Percentiles rank a stretch among this genome's conserved stretches.
Evolutionary conservation across 2,888 invertebrate species (phyloP).

Genomic region (Calliphora vomitoria): DNA sequence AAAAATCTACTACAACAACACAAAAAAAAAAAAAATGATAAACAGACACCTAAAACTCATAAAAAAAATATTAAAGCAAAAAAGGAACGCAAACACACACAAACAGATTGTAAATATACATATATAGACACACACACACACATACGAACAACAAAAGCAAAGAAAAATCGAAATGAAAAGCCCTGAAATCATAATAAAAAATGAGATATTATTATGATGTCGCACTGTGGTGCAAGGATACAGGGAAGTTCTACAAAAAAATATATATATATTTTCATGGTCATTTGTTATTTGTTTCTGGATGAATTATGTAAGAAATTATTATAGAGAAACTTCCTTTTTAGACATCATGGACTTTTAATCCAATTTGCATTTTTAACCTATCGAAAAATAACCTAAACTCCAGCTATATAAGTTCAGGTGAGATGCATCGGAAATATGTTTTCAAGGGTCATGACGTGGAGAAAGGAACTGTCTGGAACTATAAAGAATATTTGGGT

Average conservation of each 20-base stretch:
- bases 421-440: no score
- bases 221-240: slow-evolving; percentile 11
- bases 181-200: slow-evolving; percentile 60
- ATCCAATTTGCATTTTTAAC: no score
- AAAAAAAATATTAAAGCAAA: slow-evolving; percentile 51
- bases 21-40: slow-evolving; percentile 49
- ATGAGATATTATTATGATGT: slow-evolving; percentile 51
- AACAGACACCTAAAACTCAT: slow-evolving; percentile 69
- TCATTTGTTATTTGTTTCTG: no score
- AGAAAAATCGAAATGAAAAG: slow-evolving; percentile 46
- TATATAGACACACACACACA: not conserved
- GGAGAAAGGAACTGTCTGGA: no score
- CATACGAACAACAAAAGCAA: slow-evolving; percentile 29
- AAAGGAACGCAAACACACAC: not conserved
- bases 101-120: not conserved
- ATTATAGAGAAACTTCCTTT: no score
- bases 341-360: no score
- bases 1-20: slow-evolving; percentile 26
- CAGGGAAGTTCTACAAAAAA: not conserved
- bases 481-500: no score
- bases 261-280: no score
- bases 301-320: no score
- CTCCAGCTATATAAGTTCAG: no score
- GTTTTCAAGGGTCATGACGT: no score
- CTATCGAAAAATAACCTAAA: no score